A percentile compares a stretch with the other conserved stretches of the same genome.
Conservation (phyloP, 2,888 invertebrate genomes). For the Acanthosepion esculentum region DNA sequence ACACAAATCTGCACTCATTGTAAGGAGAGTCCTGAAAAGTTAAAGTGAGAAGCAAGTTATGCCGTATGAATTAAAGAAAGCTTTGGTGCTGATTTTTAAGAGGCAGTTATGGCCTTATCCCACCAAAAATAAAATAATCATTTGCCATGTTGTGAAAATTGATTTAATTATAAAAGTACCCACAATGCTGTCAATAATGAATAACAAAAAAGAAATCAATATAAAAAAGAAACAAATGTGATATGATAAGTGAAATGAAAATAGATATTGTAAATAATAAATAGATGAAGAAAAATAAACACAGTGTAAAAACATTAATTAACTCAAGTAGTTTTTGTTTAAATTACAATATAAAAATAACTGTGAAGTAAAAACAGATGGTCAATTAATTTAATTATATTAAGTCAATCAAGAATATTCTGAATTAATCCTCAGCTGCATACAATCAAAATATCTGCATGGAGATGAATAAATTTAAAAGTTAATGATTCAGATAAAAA, state of each 20-base stretch:
- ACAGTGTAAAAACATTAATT: background rate
- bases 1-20: too few relatives aligned
- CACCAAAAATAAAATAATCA: background rate
- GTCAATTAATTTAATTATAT: background rate
- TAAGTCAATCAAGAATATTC: background rate
- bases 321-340: slow-evolving; percentile 14
- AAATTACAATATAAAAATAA: background rate
- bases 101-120: background rate
- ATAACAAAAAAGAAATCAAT: background rate
- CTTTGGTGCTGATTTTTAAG: background rate
- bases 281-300: background rate
- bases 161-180: background rate
- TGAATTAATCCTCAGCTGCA: background rate
- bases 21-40: too few relatives aligned
- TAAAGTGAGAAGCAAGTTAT: too few relatives aligned
- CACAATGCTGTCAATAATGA: background rate
- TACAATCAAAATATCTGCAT: background rate
- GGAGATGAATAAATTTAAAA: too few relatives aligned
- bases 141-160: background rate
- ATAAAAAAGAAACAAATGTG: background rate
- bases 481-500: too few relatives aligned
- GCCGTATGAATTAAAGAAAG: background rate
- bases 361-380: background rate
- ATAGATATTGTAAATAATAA: background rate
- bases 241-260: background rate